These are phyloP conservation scores for Pygocentrus nattereri DNA, from an alignment of 2,797 vertebrate genomes.

Conservation along the genomic window DNA sequence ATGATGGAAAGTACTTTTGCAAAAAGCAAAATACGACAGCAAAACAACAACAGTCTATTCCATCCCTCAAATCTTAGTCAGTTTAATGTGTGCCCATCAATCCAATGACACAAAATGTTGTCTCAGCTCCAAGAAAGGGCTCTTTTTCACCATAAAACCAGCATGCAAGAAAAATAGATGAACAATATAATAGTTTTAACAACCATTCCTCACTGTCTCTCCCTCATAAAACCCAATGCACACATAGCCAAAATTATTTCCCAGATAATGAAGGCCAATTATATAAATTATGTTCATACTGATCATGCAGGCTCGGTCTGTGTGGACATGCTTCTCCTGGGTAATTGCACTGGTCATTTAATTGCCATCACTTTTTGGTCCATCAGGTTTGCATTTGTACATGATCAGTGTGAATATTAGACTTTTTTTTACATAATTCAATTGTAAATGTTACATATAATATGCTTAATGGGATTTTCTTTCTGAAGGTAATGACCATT, in stretches of 20 bases:
- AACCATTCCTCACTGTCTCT: constrained; percentile 25
- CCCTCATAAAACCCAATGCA: constrained; percentile 22
- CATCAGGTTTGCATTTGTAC: constrained; percentile 57
- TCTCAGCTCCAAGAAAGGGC: not conserved
- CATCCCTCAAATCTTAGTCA: not conserved
- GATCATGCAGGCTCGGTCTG: constrained; percentile 58
- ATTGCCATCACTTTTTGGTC: constrained; percentile 61
- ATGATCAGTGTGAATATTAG: constrained; percentile 29
- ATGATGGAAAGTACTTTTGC: not conserved
- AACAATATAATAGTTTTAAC: constrained; percentile 40
- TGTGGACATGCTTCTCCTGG: constrained; percentile 63
- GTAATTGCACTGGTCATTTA: constrained; percentile 71
- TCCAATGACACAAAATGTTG: not conserved
- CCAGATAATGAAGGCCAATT: constrained; percentile 66
- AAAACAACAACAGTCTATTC: not conserved
- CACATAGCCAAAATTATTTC: constrained; percentile 56
- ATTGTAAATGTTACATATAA: constrained; percentile 13
- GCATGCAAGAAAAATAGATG: constrained; percentile 18
- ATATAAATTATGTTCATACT: constrained; percentile 67
- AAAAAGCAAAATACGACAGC: not conserved
- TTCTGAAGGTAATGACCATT: not conserved
- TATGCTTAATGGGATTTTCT: constrained; percentile 8
- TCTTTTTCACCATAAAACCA: not conserved
- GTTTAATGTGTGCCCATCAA: constrained; percentile 6
- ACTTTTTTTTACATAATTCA: constrained; percentile 25